These are phyloP conservation scores for Neodiprion lecontei DNA, from an alignment of 1,140 invertebrate species.

Conservation along the genomic window DNA sequence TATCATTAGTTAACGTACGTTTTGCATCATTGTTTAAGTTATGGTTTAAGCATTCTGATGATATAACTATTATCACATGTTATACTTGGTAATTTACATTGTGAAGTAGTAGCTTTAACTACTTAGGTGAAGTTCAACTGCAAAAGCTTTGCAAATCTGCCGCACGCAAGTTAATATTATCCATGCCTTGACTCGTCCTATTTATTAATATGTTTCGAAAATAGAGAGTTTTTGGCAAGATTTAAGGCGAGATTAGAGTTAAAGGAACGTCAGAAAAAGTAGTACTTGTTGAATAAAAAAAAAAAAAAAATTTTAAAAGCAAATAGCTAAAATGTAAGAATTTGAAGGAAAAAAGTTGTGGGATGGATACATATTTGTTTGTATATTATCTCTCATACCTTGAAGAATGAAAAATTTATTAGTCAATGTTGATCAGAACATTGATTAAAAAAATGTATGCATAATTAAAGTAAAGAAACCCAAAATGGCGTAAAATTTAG, in stretches of 20 bases:
- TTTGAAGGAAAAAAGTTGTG: no score
- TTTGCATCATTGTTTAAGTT: no score
- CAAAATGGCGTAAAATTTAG: no score
- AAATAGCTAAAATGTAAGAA: not conserved
- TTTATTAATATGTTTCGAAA: constrained; percentile 43
- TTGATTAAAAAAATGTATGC: not conserved
- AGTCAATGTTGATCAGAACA: no score
- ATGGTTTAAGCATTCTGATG: no score
- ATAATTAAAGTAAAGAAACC: not conserved
- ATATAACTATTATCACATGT: no score
- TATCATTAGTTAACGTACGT: not conserved
- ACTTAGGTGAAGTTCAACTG: not conserved
- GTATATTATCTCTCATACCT: not conserved
- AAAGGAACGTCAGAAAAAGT: not conserved
- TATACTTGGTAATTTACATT: not conserved
- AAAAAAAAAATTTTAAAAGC: not conserved
- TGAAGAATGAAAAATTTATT: not conserved
- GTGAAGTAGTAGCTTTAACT: not conserved
- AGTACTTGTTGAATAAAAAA: not conserved
- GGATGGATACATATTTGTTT: not conserved
- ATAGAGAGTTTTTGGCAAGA: not conserved
- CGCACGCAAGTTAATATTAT: not conserved
- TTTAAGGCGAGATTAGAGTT: not conserved
- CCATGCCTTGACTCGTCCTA: constrained; percentile 31
- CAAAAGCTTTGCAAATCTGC: not conserved